Evolutionary conservation across 2,113 vertebrate species (phyloP).

Genomic region (Psilopsiagon aymara): DNA sequence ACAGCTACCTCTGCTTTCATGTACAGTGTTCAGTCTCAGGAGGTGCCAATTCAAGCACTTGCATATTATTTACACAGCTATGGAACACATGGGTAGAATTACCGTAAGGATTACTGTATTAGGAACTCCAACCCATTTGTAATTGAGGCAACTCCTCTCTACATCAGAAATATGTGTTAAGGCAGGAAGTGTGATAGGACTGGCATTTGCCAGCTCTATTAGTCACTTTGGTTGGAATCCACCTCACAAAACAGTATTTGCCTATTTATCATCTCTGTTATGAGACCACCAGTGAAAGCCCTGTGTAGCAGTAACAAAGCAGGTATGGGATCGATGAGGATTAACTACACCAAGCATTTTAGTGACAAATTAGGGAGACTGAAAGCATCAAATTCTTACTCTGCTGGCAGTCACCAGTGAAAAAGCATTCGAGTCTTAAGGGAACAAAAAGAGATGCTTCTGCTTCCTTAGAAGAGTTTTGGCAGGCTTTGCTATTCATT

Average conservation of each 20-base stretch:
- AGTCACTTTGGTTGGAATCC: neutral
- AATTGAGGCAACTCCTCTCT: neutral
- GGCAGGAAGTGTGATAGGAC: neutral
- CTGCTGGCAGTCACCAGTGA: neutral
- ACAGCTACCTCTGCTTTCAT: neutral
- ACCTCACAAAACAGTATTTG: neutral
- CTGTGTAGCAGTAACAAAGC: neutral
- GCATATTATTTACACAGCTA: neutral
- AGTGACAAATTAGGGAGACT: neutral
- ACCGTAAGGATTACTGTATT: neutral
- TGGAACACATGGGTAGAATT: neutral
- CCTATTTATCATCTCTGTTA: neutral
- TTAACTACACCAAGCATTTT: neutral
- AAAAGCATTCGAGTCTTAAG: neutral
- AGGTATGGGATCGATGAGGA: rapidly evolving
- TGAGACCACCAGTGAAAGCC: neutral
- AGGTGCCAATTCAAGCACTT: neutral
- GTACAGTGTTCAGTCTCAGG: neutral
- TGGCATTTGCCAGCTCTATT: neutral
- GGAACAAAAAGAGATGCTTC: neutral
- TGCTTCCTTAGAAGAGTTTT: neutral
- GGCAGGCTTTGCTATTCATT: conserved; percentile 2
- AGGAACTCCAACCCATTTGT: neutral
- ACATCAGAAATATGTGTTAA: neutral
- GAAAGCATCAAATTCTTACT: neutral